Evolutionary conservation across 2,888 invertebrate species (phyloP).

Genomic region (Drosophila robusta): DNA sequence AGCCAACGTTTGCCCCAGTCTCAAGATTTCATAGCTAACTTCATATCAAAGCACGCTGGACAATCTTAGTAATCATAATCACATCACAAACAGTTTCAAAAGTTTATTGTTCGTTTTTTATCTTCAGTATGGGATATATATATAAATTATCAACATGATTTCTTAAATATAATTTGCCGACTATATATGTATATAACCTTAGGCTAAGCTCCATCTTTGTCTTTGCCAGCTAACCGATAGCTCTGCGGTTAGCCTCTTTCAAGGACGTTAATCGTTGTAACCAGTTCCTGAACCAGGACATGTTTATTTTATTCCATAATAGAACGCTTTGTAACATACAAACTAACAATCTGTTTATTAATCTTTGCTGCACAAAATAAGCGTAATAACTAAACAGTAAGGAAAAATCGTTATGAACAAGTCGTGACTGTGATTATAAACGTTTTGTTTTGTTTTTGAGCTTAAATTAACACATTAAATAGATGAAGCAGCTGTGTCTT

Average conservation of each 20-base stretch:
- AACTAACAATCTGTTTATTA: conserved; percentile 70
- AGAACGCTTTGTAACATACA: conserved; percentile 39
- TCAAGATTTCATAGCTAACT: too few species aligned
- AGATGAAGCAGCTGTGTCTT: conserved; percentile 70
- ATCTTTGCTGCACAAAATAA: conserved; percentile 48
- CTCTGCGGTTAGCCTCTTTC: too few species aligned
- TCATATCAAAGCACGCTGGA: too few species aligned
- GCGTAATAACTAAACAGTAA: conserved; percentile 53
- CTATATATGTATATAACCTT: neutral
- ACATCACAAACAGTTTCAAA: neutral
- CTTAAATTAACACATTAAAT: conserved; percentile 68
- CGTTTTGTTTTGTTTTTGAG: conserved; percentile 44
- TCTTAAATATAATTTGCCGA: neutral
- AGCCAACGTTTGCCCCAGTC: too few species aligned
- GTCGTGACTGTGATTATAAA: conserved; percentile 46
- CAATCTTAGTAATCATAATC: neutral
- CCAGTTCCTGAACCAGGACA: too few species aligned
- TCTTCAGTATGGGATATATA: neutral
- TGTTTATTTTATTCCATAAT: conserved; percentile 6
- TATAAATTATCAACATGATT: neutral
- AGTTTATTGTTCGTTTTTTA: neutral
- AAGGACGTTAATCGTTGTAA: too few species aligned
- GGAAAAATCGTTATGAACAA: conserved; percentile 62
- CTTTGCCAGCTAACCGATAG: too few species aligned
- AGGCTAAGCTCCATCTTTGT: neutral